Base-by-base conservation (phyloP, 2,797 vertebrate species). In the Acestrorhynchus altus region DNA sequence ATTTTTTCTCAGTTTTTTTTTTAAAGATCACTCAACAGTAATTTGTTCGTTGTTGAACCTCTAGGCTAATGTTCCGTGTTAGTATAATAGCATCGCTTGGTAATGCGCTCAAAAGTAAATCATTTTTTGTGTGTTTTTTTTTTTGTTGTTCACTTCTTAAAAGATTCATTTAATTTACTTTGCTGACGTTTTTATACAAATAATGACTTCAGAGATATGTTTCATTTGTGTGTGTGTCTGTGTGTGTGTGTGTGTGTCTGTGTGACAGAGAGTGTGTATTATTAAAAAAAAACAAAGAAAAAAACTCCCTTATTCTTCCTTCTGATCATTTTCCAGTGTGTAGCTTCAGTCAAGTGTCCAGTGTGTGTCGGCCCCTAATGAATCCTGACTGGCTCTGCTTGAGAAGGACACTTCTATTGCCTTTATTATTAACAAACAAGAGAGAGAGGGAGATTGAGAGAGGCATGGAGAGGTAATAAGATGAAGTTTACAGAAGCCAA, bases 41-140 rank as follows among this genome's bases (percentile, higher is more conserved):
- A 87, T 93, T 93, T 93, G 91, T 93, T 93, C 89, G 89, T 89
- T 87, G 85, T 90, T 86, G 84, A 85, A 84, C 90, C 89, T 90
- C 93, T 93, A 91, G 88, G 91, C 92, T 94, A 94, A 93, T 94
- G 92, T 91, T 93, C 88, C 90, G 92, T 93, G 93, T 94, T 94
- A 94, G 94, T 94, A 94, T 91, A 92, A 87, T 90, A 92, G 90
- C 83, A 84, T 87, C 75, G 77, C 84, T 90, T 89, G 88, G 88
- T 93, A 93, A 94, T 89, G 89, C 78, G 51, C 87, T 89, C 88
- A 91, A 92, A 93, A 94, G 90, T 92, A 92, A 93, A 92, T 88
- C 49, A 81, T 89, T 88, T 88, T 89, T 74, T 84, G 6, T 42
- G 56, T 75, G 51, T 24, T 24, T 26, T 56, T 9, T 28, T 24